Evolutionary conservation across 2,888 invertebrate species (phyloP), one percentile per base, ranked within the genome.

Genomic region (Clepsis dumicolana): DNA sequence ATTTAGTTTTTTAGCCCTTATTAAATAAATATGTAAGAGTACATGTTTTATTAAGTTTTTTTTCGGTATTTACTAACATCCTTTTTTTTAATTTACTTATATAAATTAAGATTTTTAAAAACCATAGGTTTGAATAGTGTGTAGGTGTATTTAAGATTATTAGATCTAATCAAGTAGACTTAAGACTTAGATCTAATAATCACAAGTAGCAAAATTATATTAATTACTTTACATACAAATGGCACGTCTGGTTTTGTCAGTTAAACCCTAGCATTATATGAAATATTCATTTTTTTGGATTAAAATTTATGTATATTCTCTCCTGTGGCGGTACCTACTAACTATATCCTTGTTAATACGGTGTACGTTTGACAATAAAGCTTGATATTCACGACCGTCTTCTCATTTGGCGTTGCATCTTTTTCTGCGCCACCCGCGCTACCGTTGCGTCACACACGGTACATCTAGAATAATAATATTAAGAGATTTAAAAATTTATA

Each of bases 281-380:
- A 18, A 44, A 8, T 44, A 44, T 5, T 18, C n/a, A 2, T 7
- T 16, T 16, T 18, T 44, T 44, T 16, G 4, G 18, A 21, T 21
- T 1, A 8, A 18, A 21, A 18, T 21, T 21, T 48, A 48, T 21
- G 2, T 48, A 48, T 48, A 10, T 44, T 24, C 4, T 25, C 52
- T 21, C 0, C 4, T n/a, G 52, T 52, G 52, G 52, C 52, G 52
- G 24, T 52, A 52, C 4, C 24, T 21, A 48, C 48, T 48, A 18
- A 44, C 48, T 48, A 21, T 57, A 35, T 35, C 1, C 10, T 3
- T 41, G 24, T 24, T 65, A 59, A 41, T 35, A 62, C 71, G 59
- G 61, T 73, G 75, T 78, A 77, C 71, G 72, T 76, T 76, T 75
- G 74, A 74, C 71, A 80, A 81, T 81, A 82, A 81, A 84, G 72